Evolutionary conservation across 2,797 vertebrate species (phyloP).

Genomic region (Acropternis orthonyx): DNA sequence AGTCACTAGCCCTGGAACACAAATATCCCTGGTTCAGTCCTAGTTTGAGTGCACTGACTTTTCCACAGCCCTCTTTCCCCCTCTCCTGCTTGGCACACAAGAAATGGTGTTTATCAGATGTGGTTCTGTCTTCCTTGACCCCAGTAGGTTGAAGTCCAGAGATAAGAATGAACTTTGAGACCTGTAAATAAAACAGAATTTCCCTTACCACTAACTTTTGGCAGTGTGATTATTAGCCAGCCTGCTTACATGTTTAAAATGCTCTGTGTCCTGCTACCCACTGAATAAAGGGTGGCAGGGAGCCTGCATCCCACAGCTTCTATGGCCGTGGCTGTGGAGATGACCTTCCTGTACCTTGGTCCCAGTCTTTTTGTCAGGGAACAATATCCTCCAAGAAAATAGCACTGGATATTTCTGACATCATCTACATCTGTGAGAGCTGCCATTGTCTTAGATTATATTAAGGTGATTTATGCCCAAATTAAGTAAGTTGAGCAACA

Average conservation of each 20-base stretch:
- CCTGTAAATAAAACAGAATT: neutral
- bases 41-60: neutral
- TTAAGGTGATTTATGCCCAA: neutral
- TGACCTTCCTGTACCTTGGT: neutral
- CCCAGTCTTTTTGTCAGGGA: neutral
- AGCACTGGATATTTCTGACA: neutral
- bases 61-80: neutral
- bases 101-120: neutral
- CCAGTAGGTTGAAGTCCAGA: neutral
- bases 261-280: neutral
- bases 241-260: neutral
- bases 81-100: neutral
- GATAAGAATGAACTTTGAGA: constrained; percentile 49
- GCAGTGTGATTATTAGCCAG: neutral
- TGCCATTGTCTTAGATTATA: neutral
- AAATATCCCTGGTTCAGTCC: neutral
- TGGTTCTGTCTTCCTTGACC: neutral
- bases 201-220: neutral
- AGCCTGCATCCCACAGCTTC: neutral
- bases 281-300: neutral
- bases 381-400: neutral
- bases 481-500: neutral
- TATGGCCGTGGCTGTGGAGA: neutral
- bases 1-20: neutral
- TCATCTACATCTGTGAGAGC: neutral